Evolutionary conservation across 1,140 invertebrate species (phyloP), one percentile per base, ranked within the genome.

Genomic region (Semibalanus balanoides): DNA sequence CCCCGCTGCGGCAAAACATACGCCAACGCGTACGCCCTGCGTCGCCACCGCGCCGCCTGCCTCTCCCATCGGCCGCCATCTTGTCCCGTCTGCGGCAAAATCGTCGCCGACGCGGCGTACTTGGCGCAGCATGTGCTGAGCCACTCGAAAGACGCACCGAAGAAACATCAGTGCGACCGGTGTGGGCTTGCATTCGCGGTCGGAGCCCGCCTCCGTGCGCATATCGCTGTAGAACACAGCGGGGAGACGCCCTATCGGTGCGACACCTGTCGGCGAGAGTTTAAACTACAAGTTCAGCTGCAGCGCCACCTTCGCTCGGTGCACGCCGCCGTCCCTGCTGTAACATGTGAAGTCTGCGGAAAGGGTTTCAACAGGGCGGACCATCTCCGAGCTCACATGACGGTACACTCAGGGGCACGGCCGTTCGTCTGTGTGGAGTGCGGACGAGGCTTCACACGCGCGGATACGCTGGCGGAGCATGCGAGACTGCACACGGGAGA

Each of bases 401-500:
- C n/a, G 5, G 74, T 74, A 14, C 74, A 74, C 74, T 30, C 74
- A 5, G 29, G 74, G 74, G 74, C n/a, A n/a, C 35, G 51, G 74
- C 74, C 74, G 74, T 30, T 29, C 28, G 35, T 64, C 27, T 74
- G 74, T 28, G 51, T n/a, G n/a, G 27, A 64, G 1, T 74, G 74
- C 29, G 74, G 74, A n/a, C 74, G 74, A 11, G 74, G 74, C 14
- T 74, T 74, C 29, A 64, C 51, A 19, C 51, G 51, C 22, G 51
- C 51, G 51, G 51, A 64, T 19, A 64, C 51, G 1, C 51, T 64
- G 51, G 51, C 51, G 51, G 51, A 64, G 7, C 51, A 64, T 19
- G 9, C 51, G 11, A 14, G 31, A 1, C 35, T 74, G 40, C 73
- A 74, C 73, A 31, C 83, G 87, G 93, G 94, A 25, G 93, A 96